Base-by-base conservation (phyloP, 2,888 invertebrate genomes). In the Bibio marci region DNA sequence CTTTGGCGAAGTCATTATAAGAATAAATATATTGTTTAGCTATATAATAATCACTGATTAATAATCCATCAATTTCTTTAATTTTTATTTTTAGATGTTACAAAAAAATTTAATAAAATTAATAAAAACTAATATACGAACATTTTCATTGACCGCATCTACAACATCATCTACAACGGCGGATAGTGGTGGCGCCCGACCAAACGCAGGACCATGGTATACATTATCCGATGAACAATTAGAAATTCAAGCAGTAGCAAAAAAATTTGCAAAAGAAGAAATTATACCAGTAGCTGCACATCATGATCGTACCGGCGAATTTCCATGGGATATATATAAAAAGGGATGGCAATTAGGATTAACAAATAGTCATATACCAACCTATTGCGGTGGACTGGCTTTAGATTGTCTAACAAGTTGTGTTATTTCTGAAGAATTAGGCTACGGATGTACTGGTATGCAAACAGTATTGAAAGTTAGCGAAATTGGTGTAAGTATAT, bases 321-420 rank as follows among this genome's bases (percentile, higher is more conserved):
- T 85, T 65, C 95, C 97, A 0, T 87, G 83, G 87, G 87, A 87
- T 10, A 69, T 97, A 41, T 67, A 95, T 15, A 94, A 94, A 68
- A 92, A 94, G 60, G 91, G 92, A 0, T 90, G 87, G 78, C 62
- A 66, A 37, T 52, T 92, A 28, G 97, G 95, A 14, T 70, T 97
- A 8, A 72, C 90, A 64, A 95, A 92, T 57, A 71, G 73, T 19
- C 83, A 86, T 52, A 73, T 97, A 48, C 92, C 94, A 2, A 71
- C 73, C 49, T 70, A 77, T 13, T 14, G 28, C 7, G 85, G 87
- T 65, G 91, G 91, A 41, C 62, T 83, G 55, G 77, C 74, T 41
- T 61, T 80, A 57, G 71, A 74, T 47, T 69, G 76, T 39, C 73
- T 85, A 60, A 85, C 86, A 48, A 72, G 73, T 19, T 81, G 88